Percentiles rank a stretch among this genome's conserved stretches.
Evolutionary conservation across 1,140 invertebrate genomes (phyloP).

Genomic region (Cydia strobilella): DNA sequence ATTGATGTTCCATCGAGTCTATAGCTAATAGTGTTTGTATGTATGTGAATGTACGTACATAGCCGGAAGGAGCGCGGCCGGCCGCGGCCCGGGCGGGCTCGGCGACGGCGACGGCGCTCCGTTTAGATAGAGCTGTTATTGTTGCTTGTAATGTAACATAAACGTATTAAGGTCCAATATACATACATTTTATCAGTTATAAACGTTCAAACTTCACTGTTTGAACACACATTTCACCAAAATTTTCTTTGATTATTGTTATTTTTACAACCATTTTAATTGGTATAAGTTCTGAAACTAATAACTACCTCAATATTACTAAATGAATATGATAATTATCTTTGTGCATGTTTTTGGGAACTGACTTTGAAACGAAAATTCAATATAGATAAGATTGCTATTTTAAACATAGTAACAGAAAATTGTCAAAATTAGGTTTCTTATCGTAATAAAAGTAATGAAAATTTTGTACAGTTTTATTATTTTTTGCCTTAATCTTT

Average conservation of each 20-base stretch:
- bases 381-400: slow-evolving; percentile 75
- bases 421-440: slow-evolving; percentile 78
- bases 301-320: slow-evolving; percentile 80
- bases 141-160: slow-evolving; percentile 61
- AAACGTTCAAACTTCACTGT: slow-evolving; percentile 50
- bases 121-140: slow-evolving; percentile 53
- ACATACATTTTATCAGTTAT: slow-evolving; percentile 46
- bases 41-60: slow-evolving; percentile 48
- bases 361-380: slow-evolving; percentile 69
- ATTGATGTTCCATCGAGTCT: slow-evolving; percentile 51
- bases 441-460: slow-evolving; percentile 75
- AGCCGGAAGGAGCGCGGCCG: slow-evolving; percentile 32
- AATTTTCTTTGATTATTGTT: slow-evolving; percentile 70
- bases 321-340: slow-evolving; percentile 78
- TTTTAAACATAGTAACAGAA: slow-evolving; percentile 73
- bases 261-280: slow-evolving; percentile 76
- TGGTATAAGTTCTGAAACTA: slow-evolving; percentile 79
- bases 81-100: not conserved
- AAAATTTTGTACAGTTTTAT: slow-evolving; percentile 50
- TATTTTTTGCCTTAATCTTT: slow-evolving; percentile 7
- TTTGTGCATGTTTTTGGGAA: slow-evolving; percentile 78
- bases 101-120: slow-evolving; percentile 20
- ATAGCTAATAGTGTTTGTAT: slow-evolving; percentile 47
- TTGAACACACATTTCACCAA: slow-evolving; percentile 50
- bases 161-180: slow-evolving; percentile 61